These are phyloP conservation scores for Oligia strigilis DNA, from an alignment of 2,888 invertebrate species.

Conservation along the genomic window DNA sequence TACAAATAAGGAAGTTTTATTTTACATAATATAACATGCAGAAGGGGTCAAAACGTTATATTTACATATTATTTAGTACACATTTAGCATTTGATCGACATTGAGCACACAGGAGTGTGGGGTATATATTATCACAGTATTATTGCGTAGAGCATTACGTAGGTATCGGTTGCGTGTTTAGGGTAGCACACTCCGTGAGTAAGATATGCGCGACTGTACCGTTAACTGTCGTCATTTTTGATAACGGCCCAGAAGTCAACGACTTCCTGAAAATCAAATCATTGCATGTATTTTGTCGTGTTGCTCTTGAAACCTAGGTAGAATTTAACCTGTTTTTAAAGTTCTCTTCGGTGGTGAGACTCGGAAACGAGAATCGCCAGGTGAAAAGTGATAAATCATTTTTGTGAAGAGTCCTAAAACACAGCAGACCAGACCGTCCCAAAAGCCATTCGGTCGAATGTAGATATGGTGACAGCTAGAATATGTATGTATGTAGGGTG, in stretches of 20 bases:
- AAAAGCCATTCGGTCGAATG: background rate
- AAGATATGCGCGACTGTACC: conserved; percentile 77
- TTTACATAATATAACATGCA: conserved; percentile 47
- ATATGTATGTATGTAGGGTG: background rate
- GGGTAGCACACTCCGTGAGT: conserved; percentile 67
- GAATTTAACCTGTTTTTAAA: background rate
- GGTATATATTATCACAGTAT: conserved; percentile 27
- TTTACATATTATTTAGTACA: conserved; percentile 54
- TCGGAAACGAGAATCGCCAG: background rate
- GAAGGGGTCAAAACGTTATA: conserved; percentile 70
- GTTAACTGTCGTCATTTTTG: conserved; percentile 86
- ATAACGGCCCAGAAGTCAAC: conserved; percentile 92
- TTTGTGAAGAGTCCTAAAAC: background rate
- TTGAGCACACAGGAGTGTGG: conserved; percentile 45
- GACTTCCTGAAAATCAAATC: conserved; percentile 88
- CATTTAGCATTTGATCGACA: conserved; percentile 40
- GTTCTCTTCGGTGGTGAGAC: background rate
- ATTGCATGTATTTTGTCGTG: conserved; percentile 37
- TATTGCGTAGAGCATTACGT: conserved; percentile 23
- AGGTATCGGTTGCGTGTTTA: conserved; percentile 42
- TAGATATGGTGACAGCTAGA: background rate
- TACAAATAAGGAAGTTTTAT: conserved; percentile 7
- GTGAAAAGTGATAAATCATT: background rate
- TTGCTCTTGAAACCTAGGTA: background rate
- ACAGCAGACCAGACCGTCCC: no score